Percentiles rank a stretch among this genome's conserved stretches.
These are phyloP conservation scores for Gasterosteus nipponicus DNA, from an alignment of 2,113 vertebrate genomes.

Conservation along the genomic window DNA sequence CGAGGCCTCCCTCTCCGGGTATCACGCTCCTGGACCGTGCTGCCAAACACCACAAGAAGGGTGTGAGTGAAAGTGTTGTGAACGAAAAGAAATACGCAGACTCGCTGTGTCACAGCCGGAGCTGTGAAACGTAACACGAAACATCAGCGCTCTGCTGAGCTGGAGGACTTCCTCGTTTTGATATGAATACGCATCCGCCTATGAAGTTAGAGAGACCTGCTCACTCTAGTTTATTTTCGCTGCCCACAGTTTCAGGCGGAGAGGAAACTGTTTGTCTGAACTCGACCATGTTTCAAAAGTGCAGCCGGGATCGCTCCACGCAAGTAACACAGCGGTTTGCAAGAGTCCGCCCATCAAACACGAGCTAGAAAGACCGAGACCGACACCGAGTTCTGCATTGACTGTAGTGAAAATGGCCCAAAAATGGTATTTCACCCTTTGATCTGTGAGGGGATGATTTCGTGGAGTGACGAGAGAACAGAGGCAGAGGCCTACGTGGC, in stretches of 20 bases:
- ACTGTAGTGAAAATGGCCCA: not conserved
- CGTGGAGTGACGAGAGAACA: constrained; percentile 4
- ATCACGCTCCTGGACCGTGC: constrained; percentile 91
- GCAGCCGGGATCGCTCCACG: constrained; percentile 38
- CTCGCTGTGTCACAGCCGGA: constrained; percentile 10
- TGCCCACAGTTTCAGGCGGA: constrained; percentile 17
- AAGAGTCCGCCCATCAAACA: not conserved
- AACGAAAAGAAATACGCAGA: constrained; percentile 4
- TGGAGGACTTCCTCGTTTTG: constrained; percentile 63
- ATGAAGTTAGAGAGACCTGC: constrained; percentile 23
- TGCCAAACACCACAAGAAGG: constrained; percentile 63
- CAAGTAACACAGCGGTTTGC: not conserved
- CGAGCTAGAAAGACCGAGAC: constrained; percentile 1
- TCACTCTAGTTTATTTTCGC: constrained; percentile 35
- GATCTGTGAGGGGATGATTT: not conserved
- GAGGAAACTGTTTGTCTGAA: constrained; percentile 63
- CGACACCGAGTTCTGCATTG: not conserved
- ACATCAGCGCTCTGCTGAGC: not conserved
- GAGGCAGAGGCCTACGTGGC: constrained; percentile 45
- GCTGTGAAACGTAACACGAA: constrained; percentile 29
- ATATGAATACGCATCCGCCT: constrained; percentile 43
- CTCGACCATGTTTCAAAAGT: constrained; percentile 54
- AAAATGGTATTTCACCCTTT: not conserved
- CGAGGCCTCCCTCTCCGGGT: constrained; percentile 77
- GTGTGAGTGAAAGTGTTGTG: not conserved